These are phyloP conservation scores for Drosophila histrio DNA, from an alignment of 2,888 invertebrate genomes.

Conservation along the genomic window DNA sequence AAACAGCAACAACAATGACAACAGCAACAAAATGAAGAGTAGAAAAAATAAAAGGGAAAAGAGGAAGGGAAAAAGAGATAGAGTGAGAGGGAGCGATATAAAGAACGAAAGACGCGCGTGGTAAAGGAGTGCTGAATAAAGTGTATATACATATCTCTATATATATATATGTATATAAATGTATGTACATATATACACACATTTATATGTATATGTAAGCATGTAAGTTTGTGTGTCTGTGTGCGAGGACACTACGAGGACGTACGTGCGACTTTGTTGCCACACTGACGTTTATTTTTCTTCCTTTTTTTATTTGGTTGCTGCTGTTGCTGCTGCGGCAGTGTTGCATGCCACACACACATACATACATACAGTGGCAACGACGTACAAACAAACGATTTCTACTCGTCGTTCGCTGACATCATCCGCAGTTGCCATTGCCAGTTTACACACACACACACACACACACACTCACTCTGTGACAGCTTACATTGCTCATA, in stretches of 20 bases:
- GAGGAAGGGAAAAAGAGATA: background rate
- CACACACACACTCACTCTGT: constrained; percentile 8
- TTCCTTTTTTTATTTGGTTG: constrained; percentile 25
- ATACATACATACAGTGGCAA: background rate
- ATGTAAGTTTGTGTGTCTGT: constrained; percentile 36
- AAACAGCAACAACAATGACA: background rate
- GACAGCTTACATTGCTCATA: constrained; percentile 57
- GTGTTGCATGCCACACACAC: constrained; percentile 63
- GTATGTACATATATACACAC: background rate
- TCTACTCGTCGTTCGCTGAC: constrained; percentile 66
- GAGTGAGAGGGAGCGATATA: background rate
- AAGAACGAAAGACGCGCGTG: constrained; percentile 49
- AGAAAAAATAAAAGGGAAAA: constrained; percentile 10
- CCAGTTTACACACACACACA: background rate
- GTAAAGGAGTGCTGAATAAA: constrained; percentile 61
- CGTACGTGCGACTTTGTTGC: constrained; percentile 72
- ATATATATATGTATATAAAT: background rate
- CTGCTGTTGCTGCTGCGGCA: constrained; percentile 55
- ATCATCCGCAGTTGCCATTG: constrained; percentile 65
- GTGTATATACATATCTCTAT: background rate
- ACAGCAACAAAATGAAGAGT: constrained; percentile 11
- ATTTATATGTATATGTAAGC: background rate
- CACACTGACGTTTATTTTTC: constrained; percentile 36
- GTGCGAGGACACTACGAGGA: constrained; percentile 73
- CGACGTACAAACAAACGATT: constrained; percentile 31